These are phyloP conservation scores for Tipula lateralis DNA, from an alignment of 2,888 invertebrate species.

Conservation along the genomic window DNA sequence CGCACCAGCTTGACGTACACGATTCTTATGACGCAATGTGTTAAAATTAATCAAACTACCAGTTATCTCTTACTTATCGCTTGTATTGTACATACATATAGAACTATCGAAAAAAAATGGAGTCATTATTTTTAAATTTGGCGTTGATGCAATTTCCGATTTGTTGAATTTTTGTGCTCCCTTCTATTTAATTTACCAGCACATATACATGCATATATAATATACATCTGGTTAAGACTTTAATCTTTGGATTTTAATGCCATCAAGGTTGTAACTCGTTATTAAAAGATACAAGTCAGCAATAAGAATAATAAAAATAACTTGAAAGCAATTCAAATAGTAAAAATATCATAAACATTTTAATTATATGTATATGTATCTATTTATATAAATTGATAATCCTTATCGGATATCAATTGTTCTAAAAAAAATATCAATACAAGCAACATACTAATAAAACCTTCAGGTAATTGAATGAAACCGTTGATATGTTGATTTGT, in stretches of 20 bases:
- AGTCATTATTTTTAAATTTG: too few species aligned
- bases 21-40: not conserved
- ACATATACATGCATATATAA: not conserved
- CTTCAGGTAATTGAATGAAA: not conserved
- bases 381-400: not conserved
- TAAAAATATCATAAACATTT: not conserved
- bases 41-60: not conserved
- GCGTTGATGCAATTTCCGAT: too few species aligned
- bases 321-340: not conserved
- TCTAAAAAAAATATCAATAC: not conserved
- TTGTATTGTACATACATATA: too few species aligned
- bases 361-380: not conserved
- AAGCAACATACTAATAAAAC: not conserved
- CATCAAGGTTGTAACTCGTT: not conserved
- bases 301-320: not conserved
- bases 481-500: not conserved
- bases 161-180: too few species aligned
- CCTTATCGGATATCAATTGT: not conserved
- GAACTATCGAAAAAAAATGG: too few species aligned
- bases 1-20: not conserved
- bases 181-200: not conserved
- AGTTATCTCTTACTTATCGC: too few species aligned
- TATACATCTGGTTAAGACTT: not conserved
- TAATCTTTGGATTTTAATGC: not conserved
- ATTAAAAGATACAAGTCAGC: not conserved